phyloP scores from a whole-genome alignment of 2,113 vertebrate genomes.

The Oreochromis tanganicae region DNA sequence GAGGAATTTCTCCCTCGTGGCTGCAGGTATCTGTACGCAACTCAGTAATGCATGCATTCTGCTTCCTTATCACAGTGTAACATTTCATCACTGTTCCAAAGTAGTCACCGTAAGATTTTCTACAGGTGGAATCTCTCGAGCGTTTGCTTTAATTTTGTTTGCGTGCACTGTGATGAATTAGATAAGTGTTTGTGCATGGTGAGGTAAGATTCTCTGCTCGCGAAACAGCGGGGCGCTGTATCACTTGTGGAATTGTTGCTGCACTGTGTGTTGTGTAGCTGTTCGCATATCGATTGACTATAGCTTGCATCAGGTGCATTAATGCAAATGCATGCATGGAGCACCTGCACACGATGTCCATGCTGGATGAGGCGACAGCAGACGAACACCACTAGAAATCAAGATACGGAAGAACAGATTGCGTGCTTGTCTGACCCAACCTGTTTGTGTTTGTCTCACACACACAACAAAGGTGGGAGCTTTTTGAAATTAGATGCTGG shows the following conservation, averaged over 20 bases:
- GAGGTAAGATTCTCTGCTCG: neutral
- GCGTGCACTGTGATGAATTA: constrained; percentile 6
- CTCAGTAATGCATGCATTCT: neutral
- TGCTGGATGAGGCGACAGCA: neutral
- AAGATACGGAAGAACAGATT: neutral
- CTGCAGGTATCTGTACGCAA: constrained; percentile 23
- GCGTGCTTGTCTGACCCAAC: neutral
- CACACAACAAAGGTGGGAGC: neutral
- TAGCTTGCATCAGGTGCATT: neutral
- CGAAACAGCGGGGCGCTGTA: neutral
- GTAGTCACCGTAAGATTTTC: constrained; percentile 14
- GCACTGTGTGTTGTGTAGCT: neutral
- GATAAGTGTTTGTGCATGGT: neutral
- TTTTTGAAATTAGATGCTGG: neutral
- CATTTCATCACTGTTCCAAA: constrained; percentile 7
- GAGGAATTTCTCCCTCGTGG: constrained; percentile 1
- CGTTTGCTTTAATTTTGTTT: constrained; percentile 10
- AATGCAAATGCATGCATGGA: constrained; percentile 52
- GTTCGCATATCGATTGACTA: constrained; percentile 29
- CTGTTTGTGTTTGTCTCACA: neutral
- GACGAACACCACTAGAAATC: neutral
- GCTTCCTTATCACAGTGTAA: constrained; percentile 8
- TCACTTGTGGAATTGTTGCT: neutral
- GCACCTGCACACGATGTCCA: constrained; percentile 7
- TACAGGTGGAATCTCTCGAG: neutral